Evolutionary conservation across 2,113 vertebrate species (phyloP).

Genomic region (Crypturellus undulatus): DNA sequence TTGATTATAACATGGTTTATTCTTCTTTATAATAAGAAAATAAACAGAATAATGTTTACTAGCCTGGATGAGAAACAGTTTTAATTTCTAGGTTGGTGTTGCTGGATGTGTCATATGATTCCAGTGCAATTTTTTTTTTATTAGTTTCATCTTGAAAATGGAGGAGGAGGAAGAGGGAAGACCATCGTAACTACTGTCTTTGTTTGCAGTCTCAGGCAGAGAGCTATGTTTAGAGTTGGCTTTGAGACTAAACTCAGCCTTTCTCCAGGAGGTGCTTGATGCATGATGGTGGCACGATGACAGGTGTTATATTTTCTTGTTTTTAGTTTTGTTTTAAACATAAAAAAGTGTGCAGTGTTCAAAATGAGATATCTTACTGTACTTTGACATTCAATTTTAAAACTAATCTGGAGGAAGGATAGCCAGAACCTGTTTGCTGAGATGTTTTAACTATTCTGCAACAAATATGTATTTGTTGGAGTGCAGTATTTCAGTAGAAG

Average conservation of each 20-base stretch:
- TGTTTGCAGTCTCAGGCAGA: not conserved
- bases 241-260: not conserved
- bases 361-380: not conserved
- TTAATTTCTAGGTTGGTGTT: conserved; percentile 20
- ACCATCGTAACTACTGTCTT: not conserved
- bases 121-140: not conserved
- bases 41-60: conserved; percentile 44
- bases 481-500: not conserved
- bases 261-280: not conserved
- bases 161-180: not conserved
- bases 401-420: not conserved
- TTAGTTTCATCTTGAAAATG: not conserved
- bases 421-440: not conserved
- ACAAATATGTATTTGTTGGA: not conserved
- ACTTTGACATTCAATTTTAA: not conserved
- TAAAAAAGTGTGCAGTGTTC: not conserved
- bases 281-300: not conserved
- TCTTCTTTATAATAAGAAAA: not conserved
- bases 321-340: not conserved
- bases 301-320: not conserved
- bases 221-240: conserved; percentile 17
- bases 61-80: conserved; percentile 34
- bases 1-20: conserved; percentile 49
- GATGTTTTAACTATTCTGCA: not conserved
- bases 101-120: not conserved